Conservation (phyloP, 1,140 invertebrate genomes). For the Drosophila pandora region DNA sequence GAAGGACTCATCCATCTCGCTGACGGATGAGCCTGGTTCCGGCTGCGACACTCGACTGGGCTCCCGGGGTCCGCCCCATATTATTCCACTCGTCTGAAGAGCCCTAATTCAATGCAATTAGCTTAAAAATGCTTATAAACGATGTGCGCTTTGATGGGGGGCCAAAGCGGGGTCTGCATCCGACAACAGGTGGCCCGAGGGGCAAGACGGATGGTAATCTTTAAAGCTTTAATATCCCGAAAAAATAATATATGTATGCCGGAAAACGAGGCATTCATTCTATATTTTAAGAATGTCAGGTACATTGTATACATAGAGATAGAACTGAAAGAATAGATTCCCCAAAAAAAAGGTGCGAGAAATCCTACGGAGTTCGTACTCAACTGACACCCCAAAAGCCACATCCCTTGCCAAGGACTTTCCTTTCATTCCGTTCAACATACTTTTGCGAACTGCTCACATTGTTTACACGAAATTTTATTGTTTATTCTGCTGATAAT, state of each 20-base stretch:
- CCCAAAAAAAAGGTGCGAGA: background rate
- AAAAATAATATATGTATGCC: background rate
- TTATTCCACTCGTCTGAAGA: background rate
- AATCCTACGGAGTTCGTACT: background rate
- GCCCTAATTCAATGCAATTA: constrained; percentile 17
- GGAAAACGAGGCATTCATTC: background rate
- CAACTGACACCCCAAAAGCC: background rate
- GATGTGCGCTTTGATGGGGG: constrained; percentile 1
- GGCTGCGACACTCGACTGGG: background rate
- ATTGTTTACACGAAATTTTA: constrained; percentile 59
- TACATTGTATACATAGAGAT: background rate
- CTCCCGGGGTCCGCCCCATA: background rate
- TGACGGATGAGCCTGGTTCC: constrained; percentile 27
- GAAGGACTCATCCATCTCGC: constrained; percentile 2
- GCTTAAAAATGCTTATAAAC: constrained; percentile 13
- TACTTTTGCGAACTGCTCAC: constrained; percentile 43
- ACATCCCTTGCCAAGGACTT: constrained; percentile 1
- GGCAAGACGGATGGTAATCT: background rate
- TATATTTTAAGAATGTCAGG: background rate
- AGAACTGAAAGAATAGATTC: background rate
- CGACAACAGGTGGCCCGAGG: background rate
- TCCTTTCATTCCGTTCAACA: constrained; percentile 19
- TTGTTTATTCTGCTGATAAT: constrained; percentile 60
- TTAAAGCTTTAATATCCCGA: background rate
- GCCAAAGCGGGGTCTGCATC: background rate